Conservation (phyloP, 2,888 invertebrate genomes). For the Suillia variegata region DNA sequence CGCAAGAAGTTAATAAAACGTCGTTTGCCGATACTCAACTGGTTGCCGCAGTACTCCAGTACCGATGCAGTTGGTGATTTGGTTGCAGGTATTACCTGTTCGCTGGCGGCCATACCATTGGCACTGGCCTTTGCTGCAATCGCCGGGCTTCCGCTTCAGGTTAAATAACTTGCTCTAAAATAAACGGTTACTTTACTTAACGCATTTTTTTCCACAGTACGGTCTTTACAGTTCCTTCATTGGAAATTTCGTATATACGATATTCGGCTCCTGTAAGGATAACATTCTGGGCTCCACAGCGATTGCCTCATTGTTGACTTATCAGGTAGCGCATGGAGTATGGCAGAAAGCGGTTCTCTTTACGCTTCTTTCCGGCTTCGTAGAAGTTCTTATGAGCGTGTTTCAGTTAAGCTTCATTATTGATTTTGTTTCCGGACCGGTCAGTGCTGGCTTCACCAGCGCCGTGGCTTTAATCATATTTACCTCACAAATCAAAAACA, state of each 20-base stretch:
- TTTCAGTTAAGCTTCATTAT: conserved; percentile 81
- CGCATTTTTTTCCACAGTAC: conserved; percentile 65
- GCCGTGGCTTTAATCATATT: conserved; percentile 85
- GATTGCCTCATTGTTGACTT: conserved; percentile 82
- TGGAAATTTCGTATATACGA: conserved; percentile 83
- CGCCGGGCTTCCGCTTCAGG: conserved; percentile 69
- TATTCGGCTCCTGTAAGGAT: conserved; percentile 87
- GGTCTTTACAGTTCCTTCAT: conserved; percentile 89
- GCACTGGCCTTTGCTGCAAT: conserved; percentile 78
- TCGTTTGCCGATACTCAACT: conserved; percentile 72
- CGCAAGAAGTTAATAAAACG: conserved; percentile 72
- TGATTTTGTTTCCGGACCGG: conserved; percentile 85
- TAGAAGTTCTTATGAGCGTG: conserved; percentile 77
- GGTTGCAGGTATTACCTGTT: conserved; percentile 88
- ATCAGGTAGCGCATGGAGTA: conserved; percentile 69
- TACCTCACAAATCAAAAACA: conserved; percentile 80
- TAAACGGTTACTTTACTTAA: too few species aligned
- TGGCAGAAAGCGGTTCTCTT: conserved; percentile 71
- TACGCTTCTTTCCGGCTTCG: conserved; percentile 72
- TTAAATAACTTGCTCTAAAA: background rate
- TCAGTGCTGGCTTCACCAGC: conserved; percentile 84
- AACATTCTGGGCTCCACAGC: conserved; percentile 90
- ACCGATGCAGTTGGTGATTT: conserved; percentile 79
- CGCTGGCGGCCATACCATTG: conserved; percentile 69
- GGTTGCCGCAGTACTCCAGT: conserved; percentile 75